Percentiles rank a stretch among this genome's conserved stretches.
Evolutionary conservation across 2,888 invertebrate species (phyloP).

Genomic region (Diaphora mendica): DNA sequence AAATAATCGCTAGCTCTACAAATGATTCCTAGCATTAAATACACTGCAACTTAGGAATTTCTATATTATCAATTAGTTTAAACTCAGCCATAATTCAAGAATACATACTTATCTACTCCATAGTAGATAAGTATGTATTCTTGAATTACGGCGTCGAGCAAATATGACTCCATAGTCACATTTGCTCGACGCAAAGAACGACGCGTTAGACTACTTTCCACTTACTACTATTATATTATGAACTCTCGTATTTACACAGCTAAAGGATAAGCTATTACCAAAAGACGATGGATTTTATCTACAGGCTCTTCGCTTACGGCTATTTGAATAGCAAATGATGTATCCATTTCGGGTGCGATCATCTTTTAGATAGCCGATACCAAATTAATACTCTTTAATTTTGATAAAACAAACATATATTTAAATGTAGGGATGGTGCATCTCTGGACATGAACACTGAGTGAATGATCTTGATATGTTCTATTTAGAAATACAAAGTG

Average conservation of each 20-base stretch:
- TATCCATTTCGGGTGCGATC: constrained; percentile 73
- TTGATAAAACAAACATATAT: constrained; percentile 82
- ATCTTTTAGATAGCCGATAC: constrained; percentile 74
- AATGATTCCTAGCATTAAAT: background rate
- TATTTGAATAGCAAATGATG: constrained; percentile 84
- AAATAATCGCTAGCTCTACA: background rate
- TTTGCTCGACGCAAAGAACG: no score
- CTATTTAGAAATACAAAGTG: background rate
- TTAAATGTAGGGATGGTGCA: constrained; percentile 78
- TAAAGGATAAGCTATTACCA: constrained; percentile 35
- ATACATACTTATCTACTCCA: background rate
- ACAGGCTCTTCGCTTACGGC: constrained; percentile 61
- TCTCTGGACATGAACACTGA: constrained; percentile 54
- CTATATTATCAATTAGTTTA: background rate
- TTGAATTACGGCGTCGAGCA: no score
- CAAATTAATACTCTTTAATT: constrained; percentile 78
- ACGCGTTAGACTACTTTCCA: no score
- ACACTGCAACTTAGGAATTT: background rate
- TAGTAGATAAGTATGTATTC: no score
- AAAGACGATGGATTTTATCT: constrained; percentile 50
- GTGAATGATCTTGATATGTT: constrained; percentile 64
- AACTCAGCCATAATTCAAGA: background rate
- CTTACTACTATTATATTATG: constrained; percentile 15
- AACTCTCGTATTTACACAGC: constrained; percentile 14
- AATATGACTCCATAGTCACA: no score